A percentile compares a stretch with the other conserved stretches of the same genome.
phyloP scores from a whole-genome alignment of 2,888 invertebrate genomes.

The Pachliopta kotzebuea region DNA sequence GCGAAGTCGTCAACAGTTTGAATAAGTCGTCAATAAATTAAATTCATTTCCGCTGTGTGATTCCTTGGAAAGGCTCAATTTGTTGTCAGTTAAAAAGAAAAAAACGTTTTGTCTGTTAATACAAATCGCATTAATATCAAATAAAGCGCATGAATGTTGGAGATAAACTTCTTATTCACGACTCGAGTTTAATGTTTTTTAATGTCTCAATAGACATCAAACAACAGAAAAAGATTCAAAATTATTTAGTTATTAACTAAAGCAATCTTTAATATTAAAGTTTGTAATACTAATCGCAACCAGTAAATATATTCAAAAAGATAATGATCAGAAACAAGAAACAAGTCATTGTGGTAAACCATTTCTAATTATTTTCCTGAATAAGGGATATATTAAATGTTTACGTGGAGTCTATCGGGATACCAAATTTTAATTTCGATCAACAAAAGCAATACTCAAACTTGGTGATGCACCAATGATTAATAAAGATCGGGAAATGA shows the following conservation, averaged over 20 bases:
- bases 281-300: not conserved
- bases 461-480: too few relatives aligned
- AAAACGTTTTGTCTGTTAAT: conserved; percentile 45
- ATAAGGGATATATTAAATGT: too few relatives aligned
- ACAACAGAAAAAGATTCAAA: not conserved
- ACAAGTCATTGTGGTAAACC: too few relatives aligned
- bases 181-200: conserved; percentile 13
- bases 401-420: too few relatives aligned
- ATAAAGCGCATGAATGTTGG: conserved; percentile 46
- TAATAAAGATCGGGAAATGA: too few relatives aligned
- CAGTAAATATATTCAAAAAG: too few relatives aligned
- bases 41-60: conserved; percentile 76
- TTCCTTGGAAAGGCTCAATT: conserved; percentile 74
- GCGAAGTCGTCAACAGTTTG: conserved; percentile 62
- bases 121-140: conserved; percentile 52
- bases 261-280: not conserved
- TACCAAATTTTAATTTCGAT: too few relatives aligned
- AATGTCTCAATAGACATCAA: too few relatives aligned
- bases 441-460: too few relatives aligned
- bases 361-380: too few relatives aligned
- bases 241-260: not conserved
- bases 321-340: too few relatives aligned
- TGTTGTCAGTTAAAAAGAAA: conserved; percentile 64
- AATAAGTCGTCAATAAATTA: conserved; percentile 78
- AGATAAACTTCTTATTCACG: conserved; percentile 15